A percentile compares a stretch with the other conserved stretches of the same genome.
Conservation (phyloP, 2,113 vertebrate genomes). For the Merops nubicus region DNA sequence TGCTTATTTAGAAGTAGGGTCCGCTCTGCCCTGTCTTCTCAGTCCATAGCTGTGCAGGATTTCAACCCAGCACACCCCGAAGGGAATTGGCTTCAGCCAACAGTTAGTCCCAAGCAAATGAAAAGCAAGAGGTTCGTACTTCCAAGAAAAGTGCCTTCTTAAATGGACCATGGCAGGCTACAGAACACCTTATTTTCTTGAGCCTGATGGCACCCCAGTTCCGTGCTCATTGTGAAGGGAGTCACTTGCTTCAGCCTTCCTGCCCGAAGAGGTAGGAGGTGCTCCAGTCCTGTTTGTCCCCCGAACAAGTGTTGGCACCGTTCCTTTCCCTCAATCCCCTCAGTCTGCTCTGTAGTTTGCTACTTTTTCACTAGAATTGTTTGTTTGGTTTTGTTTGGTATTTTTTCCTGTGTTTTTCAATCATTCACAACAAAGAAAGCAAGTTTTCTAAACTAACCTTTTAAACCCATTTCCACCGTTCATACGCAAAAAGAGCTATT, state of each 20-base stretch:
- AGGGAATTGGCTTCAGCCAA: neutral
- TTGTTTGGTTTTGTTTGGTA: too few species aligned
- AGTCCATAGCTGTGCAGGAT: neutral
- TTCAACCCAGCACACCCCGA: neutral
- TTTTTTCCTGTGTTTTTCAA: neutral
- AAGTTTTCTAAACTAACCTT: neutral
- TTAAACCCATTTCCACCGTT: neutral
- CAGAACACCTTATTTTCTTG: neutral
- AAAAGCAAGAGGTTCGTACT: neutral
- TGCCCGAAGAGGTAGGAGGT: neutral
- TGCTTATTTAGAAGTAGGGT: neutral
- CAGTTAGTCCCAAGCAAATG: neutral
- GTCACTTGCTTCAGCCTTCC: neutral
- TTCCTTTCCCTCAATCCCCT: neutral
- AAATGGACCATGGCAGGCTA: rapidly evolving
- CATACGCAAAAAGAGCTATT: conserved; percentile 43
- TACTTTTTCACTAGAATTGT: neutral
- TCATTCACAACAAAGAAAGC: neutral
- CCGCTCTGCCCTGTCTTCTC: neutral
- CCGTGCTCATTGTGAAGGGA: neutral
- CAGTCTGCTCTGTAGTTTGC: neutral
- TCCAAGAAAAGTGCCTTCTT: neutral
- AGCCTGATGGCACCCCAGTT: neutral
- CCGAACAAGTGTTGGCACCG: neutral
- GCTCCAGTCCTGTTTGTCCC: neutral